phyloP scores from a whole-genome alignment of 2,888 invertebrate genomes.

The Drosophila vallismaia region DNA sequence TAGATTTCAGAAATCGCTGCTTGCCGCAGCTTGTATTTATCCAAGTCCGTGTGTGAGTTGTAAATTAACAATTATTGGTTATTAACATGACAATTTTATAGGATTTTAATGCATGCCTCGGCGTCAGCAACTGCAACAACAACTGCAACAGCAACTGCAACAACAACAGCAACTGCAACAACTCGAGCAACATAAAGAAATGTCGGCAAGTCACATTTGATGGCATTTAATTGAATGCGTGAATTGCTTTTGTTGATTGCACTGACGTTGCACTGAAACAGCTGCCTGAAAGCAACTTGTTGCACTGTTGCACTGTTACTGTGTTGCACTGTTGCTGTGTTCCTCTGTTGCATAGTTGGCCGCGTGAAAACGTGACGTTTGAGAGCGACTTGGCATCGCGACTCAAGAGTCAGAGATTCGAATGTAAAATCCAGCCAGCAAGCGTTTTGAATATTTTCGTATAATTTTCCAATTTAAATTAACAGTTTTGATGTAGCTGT shows the following conservation, averaged over 20 bases:
- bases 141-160: constrained; percentile 20
- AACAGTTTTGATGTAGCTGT: constrained; percentile 58
- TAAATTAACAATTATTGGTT: constrained; percentile 83
- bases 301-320: constrained; percentile 32
- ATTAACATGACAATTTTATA: constrained; percentile 83
- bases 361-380: constrained; percentile 83
- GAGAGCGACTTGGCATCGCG: constrained; percentile 70
- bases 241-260: constrained; percentile 78
- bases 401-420: constrained; percentile 74
- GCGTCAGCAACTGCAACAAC: constrained; percentile 30
- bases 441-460: constrained; percentile 81
- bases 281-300: constrained; percentile 40
- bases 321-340: constrained; percentile 42
- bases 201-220: constrained; percentile 77
- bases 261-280: constrained; percentile 46
- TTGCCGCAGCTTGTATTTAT: constrained; percentile 19
- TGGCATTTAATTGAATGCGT: constrained; percentile 81
- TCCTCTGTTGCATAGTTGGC: constrained; percentile 64
- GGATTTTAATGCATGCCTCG: constrained; percentile 77
- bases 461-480: constrained; percentile 83
- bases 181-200: constrained; percentile 45
- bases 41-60: constrained; percentile 65
- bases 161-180: constrained; percentile 40
- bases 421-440: constrained; percentile 62
- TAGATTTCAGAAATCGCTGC: not conserved